Conservation (phyloP, 2,888 invertebrate genomes). For the Coelopa pilipes region DNA sequence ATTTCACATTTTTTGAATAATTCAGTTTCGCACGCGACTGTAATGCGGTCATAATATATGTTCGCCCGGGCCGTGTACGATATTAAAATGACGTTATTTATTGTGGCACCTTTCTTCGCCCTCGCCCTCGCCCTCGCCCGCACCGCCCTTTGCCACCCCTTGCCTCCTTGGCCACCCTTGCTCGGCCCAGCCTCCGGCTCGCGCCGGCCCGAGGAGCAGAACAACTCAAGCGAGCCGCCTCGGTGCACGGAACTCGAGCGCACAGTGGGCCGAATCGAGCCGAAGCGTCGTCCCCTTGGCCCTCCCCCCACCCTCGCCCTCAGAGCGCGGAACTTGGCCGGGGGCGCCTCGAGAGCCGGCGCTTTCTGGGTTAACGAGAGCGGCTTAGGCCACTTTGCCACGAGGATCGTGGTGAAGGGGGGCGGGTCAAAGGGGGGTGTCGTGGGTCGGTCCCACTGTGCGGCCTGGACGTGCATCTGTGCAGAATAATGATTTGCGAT, state of each 20-base stretch:
- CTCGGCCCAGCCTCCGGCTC: background rate
- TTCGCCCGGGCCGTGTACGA: constrained; percentile 40
- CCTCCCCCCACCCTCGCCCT: no score
- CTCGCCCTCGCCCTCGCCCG: constrained; percentile 34
- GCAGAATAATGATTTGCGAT: constrained; percentile 48
- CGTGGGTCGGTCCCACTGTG: constrained; percentile 4
- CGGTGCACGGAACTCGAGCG: background rate
- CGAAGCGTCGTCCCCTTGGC: no score
- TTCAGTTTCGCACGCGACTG: constrained; percentile 34
- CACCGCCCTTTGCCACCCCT: no score
- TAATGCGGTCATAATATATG: constrained; percentile 51
- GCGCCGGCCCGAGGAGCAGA: background rate
- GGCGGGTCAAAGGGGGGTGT: no score
- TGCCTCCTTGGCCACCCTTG: no score
- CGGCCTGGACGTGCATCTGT: constrained; percentile 24
- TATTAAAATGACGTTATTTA: constrained; percentile 54
- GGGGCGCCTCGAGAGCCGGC: background rate
- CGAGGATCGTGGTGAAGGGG: no score
- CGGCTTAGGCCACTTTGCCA: no score
- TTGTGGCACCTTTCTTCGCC: constrained; percentile 50
- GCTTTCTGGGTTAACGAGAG: background rate
- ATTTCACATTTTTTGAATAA: constrained; percentile 32
- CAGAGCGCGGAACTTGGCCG: no score
- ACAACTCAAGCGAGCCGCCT: background rate
- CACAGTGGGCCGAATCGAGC: constrained; percentile 4